Evolutionary conservation across 1,140 invertebrate genomes (phyloP), one percentile per base, ranked within the genome.

Genomic region (Dendroctonus ponderosae): DNA sequence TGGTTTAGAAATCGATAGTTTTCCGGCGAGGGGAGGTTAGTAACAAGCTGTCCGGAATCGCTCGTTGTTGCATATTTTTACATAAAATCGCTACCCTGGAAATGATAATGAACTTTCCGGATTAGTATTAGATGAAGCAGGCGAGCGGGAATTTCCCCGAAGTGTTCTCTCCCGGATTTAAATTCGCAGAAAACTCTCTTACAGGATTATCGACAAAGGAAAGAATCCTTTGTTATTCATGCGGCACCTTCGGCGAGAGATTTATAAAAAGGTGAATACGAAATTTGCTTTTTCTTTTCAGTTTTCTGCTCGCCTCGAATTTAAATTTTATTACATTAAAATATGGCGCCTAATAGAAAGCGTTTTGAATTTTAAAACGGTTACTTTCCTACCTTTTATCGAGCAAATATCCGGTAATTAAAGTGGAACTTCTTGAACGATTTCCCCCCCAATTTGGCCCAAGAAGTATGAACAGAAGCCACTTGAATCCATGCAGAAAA

Each of bases 61-160:
- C n/a, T 15, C 40, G n/a, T 7, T 7, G 51, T 41, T 63, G 62
- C 62, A 63, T 63, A 63, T 54, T 63, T 63, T 63, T 54, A 26
- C 53, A 63, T 63, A 63, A 63, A 54, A 63, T 54, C 15, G 52
- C 37, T 37, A 26, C 42, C 42, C 46, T 59, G 51, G 62, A 68
- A 64, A 60, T 68, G 69, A 60, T 70, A 70, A 70, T 68, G 66
- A 68, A 56, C 42, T 57, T 64, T 48, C 66, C 52, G 41, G 60
- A 66, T 66, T 54, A 56, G 64, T 64, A 68, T 68, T 63, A 63
- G 57, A 42, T 51, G 46, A 48, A 60, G 38, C 56, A 38, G 46
- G 38, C 54, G 12, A 49, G 40, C 59, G 54, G 42, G 65, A 70
- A 56, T 62, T 64, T 68, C 51, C 48, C 59, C 37, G 39, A 66